Percentiles rank a stretch among this genome's conserved stretches.
Evolutionary conservation across 2,888 invertebrate genomes (phyloP).

Genomic region (Octodonta nipae): DNA sequence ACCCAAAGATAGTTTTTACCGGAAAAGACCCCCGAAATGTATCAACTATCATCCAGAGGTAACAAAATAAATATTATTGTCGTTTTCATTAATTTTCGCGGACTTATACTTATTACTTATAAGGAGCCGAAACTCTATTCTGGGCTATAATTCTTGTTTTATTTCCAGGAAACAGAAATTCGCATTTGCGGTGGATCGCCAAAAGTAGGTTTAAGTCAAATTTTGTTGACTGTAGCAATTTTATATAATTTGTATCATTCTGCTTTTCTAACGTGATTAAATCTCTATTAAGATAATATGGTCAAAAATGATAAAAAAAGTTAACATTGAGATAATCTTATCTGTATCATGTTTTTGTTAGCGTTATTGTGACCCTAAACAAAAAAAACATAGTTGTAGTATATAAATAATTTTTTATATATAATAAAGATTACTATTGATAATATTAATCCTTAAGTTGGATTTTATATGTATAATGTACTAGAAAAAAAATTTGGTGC

Average conservation of each 20-base stretch:
- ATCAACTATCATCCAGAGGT: constrained; percentile 83
- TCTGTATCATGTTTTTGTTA: too few species aligned
- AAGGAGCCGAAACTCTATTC: neutral
- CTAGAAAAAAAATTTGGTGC: too few species aligned
- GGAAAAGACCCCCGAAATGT: constrained; percentile 64
- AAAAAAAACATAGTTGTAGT: too few species aligned
- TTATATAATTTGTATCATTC: constrained; percentile 21
- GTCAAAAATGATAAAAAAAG: too few species aligned
- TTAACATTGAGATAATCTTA: too few species aligned
- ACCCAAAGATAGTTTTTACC: constrained; percentile 51
- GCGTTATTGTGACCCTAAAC: too few species aligned
- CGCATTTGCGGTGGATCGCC: constrained; percentile 45
- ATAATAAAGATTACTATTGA: too few species aligned
- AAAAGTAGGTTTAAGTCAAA: constrained; percentile 16
- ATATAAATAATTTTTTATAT: too few species aligned
- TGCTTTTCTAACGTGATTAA: constrained; percentile 26
- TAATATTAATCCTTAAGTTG: too few species aligned
- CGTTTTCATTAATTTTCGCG: neutral
- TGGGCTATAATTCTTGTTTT: neutral
- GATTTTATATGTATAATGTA: too few species aligned
- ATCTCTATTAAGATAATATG: constrained; percentile 15
- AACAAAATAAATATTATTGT: constrained; percentile 25
- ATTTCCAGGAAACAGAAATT: constrained; percentile 50
- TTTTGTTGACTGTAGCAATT: constrained; percentile 18
- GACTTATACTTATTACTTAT: constrained; percentile 2